These are phyloP conservation scores for Drosophila quadrilineata DNA, from an alignment of 1,140 invertebrate species.

Conservation along the genomic window DNA sequence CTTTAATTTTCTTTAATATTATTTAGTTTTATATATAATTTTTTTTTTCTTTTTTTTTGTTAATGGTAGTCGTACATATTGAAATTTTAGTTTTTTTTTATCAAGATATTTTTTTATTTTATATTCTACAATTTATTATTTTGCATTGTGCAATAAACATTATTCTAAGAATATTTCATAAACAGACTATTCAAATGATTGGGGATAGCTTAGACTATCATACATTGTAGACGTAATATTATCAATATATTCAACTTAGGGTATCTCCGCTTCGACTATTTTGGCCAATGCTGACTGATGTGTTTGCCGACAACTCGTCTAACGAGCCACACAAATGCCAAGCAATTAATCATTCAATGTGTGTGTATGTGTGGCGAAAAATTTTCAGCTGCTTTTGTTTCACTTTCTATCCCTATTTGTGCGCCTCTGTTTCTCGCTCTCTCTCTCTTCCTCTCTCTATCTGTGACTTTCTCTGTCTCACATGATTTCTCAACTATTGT, in stretches of 20 bases:
- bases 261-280: too few species aligned
- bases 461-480: background rate
- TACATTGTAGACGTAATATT: too few species aligned
- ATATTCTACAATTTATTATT: too few species aligned
- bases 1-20: conserved; percentile 1
- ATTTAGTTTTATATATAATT: background rate
- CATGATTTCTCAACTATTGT: background rate
- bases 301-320: conserved; percentile 27
- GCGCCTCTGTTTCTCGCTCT: background rate
- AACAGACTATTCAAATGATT: too few species aligned
- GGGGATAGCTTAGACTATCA: too few species aligned
- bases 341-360: conserved; percentile 56
- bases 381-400: conserved; percentile 1
- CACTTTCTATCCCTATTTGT: background rate
- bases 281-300: too few species aligned
- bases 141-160: too few species aligned
- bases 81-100: too few species aligned
- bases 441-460: background rate
- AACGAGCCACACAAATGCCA: conserved; percentile 49
- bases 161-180: too few species aligned
- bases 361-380: conserved; percentile 5
- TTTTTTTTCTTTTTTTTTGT: conserved; percentile 12
- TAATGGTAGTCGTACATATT: too few species aligned
- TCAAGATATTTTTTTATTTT: too few species aligned
- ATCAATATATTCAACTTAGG: too few species aligned